phyloP scores from a whole-genome alignment of 2,888 invertebrate genomes.

The Idaea biselata region DNA sequence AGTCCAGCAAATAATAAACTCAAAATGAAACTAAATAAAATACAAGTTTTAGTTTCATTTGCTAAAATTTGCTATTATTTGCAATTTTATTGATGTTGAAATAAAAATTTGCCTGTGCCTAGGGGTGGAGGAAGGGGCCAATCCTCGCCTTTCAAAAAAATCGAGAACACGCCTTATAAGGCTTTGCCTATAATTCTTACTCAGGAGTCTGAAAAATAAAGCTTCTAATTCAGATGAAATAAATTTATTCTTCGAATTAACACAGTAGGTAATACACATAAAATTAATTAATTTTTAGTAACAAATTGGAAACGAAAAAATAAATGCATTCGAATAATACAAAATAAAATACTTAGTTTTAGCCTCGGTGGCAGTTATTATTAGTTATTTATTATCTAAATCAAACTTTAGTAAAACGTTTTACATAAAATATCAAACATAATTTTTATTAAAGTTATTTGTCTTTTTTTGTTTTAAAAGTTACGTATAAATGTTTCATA shows the following conservation, averaged over 20 bases:
- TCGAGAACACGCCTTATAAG: too few species aligned
- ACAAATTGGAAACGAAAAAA: not conserved
- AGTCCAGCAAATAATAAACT: too few species aligned
- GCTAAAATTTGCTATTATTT: too few species aligned
- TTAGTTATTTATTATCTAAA: not conserved
- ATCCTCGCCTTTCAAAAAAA: too few species aligned
- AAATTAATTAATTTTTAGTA: constrained; percentile 5
- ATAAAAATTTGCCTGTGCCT: too few species aligned
- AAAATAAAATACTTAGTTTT: not conserved
- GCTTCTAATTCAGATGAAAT: not conserved
- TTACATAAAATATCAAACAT: constrained; percentile 26
- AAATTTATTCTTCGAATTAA: not conserved
- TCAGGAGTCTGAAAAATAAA: not conserved
- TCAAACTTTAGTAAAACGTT: constrained; percentile 9
- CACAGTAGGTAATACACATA: constrained; percentile 6
- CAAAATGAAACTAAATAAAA: too few species aligned
- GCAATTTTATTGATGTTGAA: too few species aligned
- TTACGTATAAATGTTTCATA: not conserved
- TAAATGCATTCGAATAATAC: not conserved
- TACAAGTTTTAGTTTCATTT: too few species aligned
- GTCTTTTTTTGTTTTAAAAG: constrained; percentile 47
- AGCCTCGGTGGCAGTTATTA: not conserved
- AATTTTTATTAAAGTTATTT: constrained; percentile 50
- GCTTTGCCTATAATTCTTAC: too few species aligned
- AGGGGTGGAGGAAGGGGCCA: too few species aligned